A percentile compares a stretch with the other conserved stretches of the same genome.
phyloP scores from a whole-genome alignment of 2,888 invertebrate genomes.

The Digitonthophagus gazella region DNA sequence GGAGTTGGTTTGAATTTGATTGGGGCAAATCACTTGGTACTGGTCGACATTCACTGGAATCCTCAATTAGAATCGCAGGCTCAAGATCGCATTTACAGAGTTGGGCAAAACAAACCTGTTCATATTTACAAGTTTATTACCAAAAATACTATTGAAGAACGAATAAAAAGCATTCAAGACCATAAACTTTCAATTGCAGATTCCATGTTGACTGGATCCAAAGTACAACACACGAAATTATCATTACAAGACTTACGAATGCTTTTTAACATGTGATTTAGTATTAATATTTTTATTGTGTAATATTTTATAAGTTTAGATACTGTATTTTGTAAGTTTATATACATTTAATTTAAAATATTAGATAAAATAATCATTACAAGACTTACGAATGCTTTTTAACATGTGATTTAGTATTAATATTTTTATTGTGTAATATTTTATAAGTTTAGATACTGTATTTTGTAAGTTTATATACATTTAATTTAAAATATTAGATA shows the following conservation, averaged over 20 bases:
- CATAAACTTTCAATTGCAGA: slow-evolving; percentile 75
- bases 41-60: slow-evolving; percentile 96
- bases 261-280: slow-evolving; percentile 58
- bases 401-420: slow-evolving; percentile 45
- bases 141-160: slow-evolving; percentile 83
- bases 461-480: too few species aligned
- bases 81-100: slow-evolving; percentile 88
- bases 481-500: too few species aligned
- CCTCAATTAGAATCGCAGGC: slow-evolving; percentile 94
- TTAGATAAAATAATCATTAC: slow-evolving; percentile 75
- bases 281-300: background rate
- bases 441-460: background rate
- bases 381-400: slow-evolving; percentile 75
- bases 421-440: background rate
- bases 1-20: slow-evolving; percentile 92
- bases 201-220: slow-evolving; percentile 72
- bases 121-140: slow-evolving; percentile 68
- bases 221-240: slow-evolving; percentile 66
- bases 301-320: background rate
- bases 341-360: too few species aligned
- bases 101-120: slow-evolving; percentile 83
- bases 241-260: slow-evolving; percentile 76
- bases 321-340: too few species aligned
- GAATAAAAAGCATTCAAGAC: slow-evolving; percentile 77
- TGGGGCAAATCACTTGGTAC: slow-evolving; percentile 87